These are phyloP conservation scores for Physocephala rufipes DNA, from an alignment of 2,888 invertebrate species.

Conservation along the genomic window DNA sequence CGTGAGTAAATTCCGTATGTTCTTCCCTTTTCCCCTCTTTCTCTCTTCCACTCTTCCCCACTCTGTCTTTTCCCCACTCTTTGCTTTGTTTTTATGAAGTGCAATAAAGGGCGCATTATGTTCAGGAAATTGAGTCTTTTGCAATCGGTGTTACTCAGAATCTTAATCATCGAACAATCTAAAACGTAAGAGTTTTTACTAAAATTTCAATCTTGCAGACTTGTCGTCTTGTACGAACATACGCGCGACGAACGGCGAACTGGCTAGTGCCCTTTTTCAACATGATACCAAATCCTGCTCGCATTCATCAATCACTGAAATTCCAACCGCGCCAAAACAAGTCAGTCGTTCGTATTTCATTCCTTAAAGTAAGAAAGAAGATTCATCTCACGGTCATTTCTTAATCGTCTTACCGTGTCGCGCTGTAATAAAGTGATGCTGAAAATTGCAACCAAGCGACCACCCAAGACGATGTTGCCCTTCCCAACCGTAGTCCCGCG, in stretches of 20 bases:
- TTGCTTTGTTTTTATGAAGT: neutral
- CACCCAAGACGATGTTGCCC: constrained; percentile 56
- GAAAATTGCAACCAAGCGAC: constrained; percentile 54
- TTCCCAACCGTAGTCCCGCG: constrained; percentile 42
- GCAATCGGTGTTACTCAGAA: too few relatives aligned
- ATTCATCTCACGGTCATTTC: constrained; percentile 24
- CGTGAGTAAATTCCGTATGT: neutral
- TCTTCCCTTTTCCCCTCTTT: neutral
- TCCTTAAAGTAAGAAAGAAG: too few relatives aligned
- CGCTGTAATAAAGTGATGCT: constrained; percentile 37
- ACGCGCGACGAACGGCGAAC: too few relatives aligned
- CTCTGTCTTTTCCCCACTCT: neutral
- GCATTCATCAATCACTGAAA: constrained; percentile 10
- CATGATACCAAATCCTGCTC: neutral
- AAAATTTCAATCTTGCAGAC: too few relatives aligned
- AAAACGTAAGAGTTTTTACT: too few relatives aligned
- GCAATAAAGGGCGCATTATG: too few relatives aligned
- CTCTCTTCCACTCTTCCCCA: neutral
- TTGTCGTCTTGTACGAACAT: too few relatives aligned
- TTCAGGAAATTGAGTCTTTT: too few relatives aligned
- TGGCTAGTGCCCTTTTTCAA: neutral
- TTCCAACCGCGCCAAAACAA: constrained; percentile 9
- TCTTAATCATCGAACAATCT: too few relatives aligned
- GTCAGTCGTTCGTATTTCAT: neutral
- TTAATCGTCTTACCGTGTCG: constrained; percentile 28